Evolutionary conservation across 1,140 invertebrate genomes (phyloP), one percentile per base, ranked within the genome.

Genomic region (Hyles euphorbiae): DNA sequence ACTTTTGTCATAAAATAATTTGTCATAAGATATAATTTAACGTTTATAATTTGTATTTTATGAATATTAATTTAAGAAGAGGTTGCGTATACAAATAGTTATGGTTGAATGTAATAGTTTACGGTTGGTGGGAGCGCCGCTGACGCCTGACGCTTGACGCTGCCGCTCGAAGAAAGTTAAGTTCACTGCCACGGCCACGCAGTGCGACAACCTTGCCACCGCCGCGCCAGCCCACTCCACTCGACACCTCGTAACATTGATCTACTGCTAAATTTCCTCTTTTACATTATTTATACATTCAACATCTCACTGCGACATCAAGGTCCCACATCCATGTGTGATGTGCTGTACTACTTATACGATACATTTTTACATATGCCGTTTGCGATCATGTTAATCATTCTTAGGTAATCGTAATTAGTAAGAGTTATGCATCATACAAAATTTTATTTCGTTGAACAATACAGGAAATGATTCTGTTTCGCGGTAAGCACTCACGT

Each of bases 111-210:
- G 53, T 66, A 61, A 49, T 59, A 68, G 62, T 77, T 72, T 68
- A 77, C 76, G 76, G 70, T 73, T 77, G 72, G 78, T 64, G 58
- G 70, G 44, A 61, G 67, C 22, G 54, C 8, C 10, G 45, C 10
- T 32, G 9, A 47, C 11, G 65, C 68, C 60, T 56, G 62, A 61
- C 62, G 63, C 62, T 65, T 59, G 62, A 51, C 50, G 57, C 65
- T 56, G 63, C 33, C 11, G 10, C 47, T 48, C 22, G 68, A 81
- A 84, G 82, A 84, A 86, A 84, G 83, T 77, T 54, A 86, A 88
- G 85, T 88, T 88, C 85, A 88, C 73, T 88, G 85, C 78, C 85
- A 88, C 78, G 83, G 85, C 68, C 81, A 72, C 34, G 63, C 75
- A 72, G 78, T 73, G 72, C 80, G 80, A 82, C 80, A 84, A 83